Percentiles rank a stretch among this genome's conserved stretches.
Conservation (phyloP, 2,888 invertebrate species). For the Choristoneura rosaceana region DNA sequence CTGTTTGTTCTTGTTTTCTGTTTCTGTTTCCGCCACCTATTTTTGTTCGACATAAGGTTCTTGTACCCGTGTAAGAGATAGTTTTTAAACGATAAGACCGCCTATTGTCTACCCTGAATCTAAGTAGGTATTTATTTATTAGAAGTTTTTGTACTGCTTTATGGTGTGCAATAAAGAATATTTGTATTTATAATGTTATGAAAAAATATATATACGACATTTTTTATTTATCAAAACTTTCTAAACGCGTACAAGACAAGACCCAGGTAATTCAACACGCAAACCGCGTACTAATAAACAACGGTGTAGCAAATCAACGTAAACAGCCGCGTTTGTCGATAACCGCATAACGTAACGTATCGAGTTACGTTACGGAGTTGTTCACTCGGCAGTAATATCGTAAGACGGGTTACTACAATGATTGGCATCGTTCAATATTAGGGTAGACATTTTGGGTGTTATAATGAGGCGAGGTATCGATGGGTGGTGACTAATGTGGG, state of each 20-base stretch:
- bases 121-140: too few species aligned
- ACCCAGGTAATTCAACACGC: constrained; percentile 19
- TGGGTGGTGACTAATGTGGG: constrained; percentile 49
- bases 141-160: too few species aligned
- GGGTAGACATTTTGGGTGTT: constrained; percentile 65
- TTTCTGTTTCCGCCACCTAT: too few species aligned
- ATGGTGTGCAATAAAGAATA: too few species aligned
- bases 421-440: constrained; percentile 69
- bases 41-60: too few species aligned
- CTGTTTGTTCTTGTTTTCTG: too few species aligned
- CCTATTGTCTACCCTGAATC: too few species aligned
- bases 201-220: too few species aligned
- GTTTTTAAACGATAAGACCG: too few species aligned
- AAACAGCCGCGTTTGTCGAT: constrained; percentile 74
- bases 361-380: constrained; percentile 54
- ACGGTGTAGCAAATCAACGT: constrained; percentile 57
- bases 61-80: too few species aligned
- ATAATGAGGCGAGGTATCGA: constrained; percentile 68
- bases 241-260: not conserved
- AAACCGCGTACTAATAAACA: constrained; percentile 21
- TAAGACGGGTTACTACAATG: constrained; percentile 74
- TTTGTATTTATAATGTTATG: too few species aligned
- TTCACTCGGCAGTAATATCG: constrained; percentile 73
- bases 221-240: not conserved
- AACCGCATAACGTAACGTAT: constrained; percentile 61